Evolutionary conservation across 1,140 invertebrate species (phyloP), one percentile per base, ranked within the genome.

Genomic region (Drosophila ogumai): DNA sequence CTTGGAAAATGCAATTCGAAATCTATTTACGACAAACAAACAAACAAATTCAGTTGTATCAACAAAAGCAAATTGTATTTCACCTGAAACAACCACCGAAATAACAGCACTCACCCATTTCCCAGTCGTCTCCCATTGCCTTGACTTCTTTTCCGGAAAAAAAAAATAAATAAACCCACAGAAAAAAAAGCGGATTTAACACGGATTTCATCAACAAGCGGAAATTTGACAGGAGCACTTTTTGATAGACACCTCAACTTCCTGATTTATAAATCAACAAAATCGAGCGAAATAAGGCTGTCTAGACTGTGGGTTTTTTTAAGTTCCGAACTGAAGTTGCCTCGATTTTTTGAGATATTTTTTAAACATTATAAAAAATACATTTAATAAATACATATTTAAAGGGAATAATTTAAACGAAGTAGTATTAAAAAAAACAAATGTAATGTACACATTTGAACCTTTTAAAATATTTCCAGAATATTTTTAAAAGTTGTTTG

Each of bases 191-290:
- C 6, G 22, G 58, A 69, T 61, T 77, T 77, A 57, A 77, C 56
- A 77, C 64, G 49, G 67, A 77, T 77, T 77, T 60, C 17, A 59
- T 57, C 25, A 19, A 44, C 43, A 54, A 76, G 8, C 22, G 40
- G 46, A 22, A 36, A 40, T 28, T 25, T 22, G 36, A 15, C 7
- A 3, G 19, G 22, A 15, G 25, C 40, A 52, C 31, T 71, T 57
- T 54, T 49, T 65, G 41, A 52, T 36, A 52, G 60, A 71, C 47
- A 34, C 47, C 40, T 43, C 57, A 40, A 36, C 65, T 61, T 74
- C 58, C 59, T 55, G 55, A 54, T 67, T 64, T 63, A 10, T 13
- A 44, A 68, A 65, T 41, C 40, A 72, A 38, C 28, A 46, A 47
- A 34, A 22, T 43, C 19, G 36, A 38, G 7, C 6, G 2, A 43